Evolutionary conservation across 2,797 vertebrate genomes (phyloP).

Genomic region (Neosilurus hyrtlii): DNA sequence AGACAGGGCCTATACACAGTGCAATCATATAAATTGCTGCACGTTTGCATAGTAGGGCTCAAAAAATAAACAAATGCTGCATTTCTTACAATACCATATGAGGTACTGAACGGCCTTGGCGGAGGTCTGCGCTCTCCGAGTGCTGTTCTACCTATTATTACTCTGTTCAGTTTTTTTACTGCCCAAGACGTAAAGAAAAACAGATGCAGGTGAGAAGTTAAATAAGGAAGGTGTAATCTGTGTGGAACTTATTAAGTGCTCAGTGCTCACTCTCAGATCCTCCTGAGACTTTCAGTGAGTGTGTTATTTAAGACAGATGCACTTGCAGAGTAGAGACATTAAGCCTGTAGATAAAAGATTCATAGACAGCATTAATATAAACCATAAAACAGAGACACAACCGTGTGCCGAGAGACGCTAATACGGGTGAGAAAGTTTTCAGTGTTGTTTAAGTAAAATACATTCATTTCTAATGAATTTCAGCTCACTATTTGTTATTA

Average conservation of each 20-base stretch:
- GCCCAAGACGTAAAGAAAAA: neutral
- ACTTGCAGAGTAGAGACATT: neutral
- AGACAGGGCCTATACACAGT: too few species aligned
- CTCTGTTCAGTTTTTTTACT: neutral
- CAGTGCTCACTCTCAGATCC: neutral
- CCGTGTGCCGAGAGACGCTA: neutral
- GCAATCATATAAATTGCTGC: too few species aligned
- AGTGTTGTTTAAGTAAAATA: neutral
- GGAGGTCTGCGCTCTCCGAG: too few species aligned
- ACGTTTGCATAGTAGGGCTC: too few species aligned
- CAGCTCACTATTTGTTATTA: neutral
- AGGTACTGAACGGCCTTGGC: too few species aligned
- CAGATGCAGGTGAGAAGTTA: neutral
- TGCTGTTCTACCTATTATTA: too few species aligned
- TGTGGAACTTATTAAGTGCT: too few species aligned
- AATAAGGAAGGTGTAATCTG: neutral
- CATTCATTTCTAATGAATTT: neutral
- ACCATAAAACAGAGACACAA: neutral
- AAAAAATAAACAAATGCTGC: too few species aligned
- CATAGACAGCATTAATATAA: neutral
- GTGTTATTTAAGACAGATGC: neutral
- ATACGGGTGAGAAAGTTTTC: neutral
- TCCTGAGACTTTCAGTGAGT: neutral
- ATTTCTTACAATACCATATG: too few species aligned
- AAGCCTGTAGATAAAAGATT: neutral